Percentiles rank a stretch among this genome's conserved stretches.
Evolutionary conservation across 1,140 invertebrate species (phyloP).

Genomic region (Ooceraea biroi): DNA sequence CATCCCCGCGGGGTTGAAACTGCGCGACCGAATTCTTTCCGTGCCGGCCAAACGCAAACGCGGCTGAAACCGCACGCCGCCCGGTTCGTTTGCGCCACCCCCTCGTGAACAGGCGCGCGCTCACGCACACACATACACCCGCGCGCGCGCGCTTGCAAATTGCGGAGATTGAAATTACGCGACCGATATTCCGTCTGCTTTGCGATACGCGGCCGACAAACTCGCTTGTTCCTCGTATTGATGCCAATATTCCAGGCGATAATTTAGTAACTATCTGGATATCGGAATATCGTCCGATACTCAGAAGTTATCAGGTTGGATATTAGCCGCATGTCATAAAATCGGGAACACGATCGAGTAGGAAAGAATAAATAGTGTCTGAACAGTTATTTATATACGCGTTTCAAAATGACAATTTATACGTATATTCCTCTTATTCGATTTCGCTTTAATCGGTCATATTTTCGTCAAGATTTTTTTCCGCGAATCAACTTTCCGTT

Average conservation of each 20-base stretch:
- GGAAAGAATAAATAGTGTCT: too few species aligned
- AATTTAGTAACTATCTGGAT: constrained; percentile 50
- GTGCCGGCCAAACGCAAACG: constrained; percentile 55
- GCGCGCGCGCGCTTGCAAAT: constrained; percentile 30
- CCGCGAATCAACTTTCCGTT: too few species aligned
- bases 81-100: constrained; percentile 21
- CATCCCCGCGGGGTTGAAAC: constrained; percentile 32
- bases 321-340: constrained; percentile 34
- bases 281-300: constrained; percentile 11
- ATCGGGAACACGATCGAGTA: not conserved
- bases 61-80: constrained; percentile 47
- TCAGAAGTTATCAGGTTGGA: constrained; percentile 35
- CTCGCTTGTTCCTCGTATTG: constrained; percentile 28
- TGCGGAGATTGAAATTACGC: constrained; percentile 63
- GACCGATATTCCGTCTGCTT: constrained; percentile 55
- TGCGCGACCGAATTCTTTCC: constrained; percentile 46
- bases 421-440: too few species aligned
- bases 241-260: constrained; percentile 51
- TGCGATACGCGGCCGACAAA: constrained; percentile 27
- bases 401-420: too few species aligned
- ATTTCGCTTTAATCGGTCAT: too few species aligned
- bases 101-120: too few species aligned
- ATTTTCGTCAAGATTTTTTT: too few species aligned
- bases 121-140: not conserved
- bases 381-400: too few species aligned